These are phyloP conservation scores for Synergus laeviventris DNA, from an alignment of 2,888 invertebrate genomes.

Conservation along the genomic window DNA sequence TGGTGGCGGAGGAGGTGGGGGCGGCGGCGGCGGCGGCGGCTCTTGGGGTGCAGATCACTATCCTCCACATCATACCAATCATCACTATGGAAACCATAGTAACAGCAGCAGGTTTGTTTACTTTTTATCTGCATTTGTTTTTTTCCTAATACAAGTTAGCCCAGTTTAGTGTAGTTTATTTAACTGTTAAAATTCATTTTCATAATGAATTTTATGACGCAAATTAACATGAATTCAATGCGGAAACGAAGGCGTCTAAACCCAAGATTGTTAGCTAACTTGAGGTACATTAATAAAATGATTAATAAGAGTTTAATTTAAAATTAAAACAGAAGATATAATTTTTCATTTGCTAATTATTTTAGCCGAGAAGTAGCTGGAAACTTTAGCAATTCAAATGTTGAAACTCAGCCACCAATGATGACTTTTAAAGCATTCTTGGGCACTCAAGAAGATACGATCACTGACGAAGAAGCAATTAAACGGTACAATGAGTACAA, in stretches of 20 bases:
- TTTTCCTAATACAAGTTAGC: constrained; percentile 7
- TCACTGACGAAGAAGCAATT: constrained; percentile 97
- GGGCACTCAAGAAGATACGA: constrained; percentile 96
- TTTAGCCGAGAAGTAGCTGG: constrained; percentile 71
- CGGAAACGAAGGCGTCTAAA: constrained; percentile 67
- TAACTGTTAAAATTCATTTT: neutral
- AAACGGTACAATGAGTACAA: constrained; percentile 99
- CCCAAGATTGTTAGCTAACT: constrained; percentile 67
- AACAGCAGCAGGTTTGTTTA: constrained; percentile 68
- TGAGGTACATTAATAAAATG: constrained; percentile 60
- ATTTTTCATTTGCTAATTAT: constrained; percentile 56
- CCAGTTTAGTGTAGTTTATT: neutral
- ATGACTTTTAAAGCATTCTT: constrained; percentile 98
- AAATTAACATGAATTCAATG: neutral
- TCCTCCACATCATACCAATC: constrained; percentile 80
- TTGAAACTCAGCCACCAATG: constrained; percentile 94
- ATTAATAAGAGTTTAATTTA: constrained; percentile 17
- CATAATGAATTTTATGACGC: neutral
- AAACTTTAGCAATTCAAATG: constrained; percentile 73
- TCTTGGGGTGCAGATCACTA: constrained; percentile 71
- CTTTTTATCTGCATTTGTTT: constrained; percentile 16
- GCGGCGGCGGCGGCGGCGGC: constrained; percentile 54
- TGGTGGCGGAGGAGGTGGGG: constrained; percentile 48
- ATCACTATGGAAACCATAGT: constrained; percentile 80
- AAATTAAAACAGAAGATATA: constrained; percentile 26